Conservation (phyloP, 1,140 invertebrate species). For the Aplysia californica region DNA sequence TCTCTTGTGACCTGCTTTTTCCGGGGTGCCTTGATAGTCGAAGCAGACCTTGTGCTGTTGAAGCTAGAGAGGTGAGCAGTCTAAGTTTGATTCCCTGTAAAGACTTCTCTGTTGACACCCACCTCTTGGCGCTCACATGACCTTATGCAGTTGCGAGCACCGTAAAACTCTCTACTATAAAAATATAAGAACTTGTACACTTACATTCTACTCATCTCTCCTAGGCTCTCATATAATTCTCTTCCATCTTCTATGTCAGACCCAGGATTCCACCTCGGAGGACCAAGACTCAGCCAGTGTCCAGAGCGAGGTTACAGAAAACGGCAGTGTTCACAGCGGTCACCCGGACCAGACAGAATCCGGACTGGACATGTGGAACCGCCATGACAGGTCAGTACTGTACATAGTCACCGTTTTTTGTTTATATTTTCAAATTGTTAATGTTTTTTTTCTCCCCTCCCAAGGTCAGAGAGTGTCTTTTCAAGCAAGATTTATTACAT, state of each 20-base stretch:
- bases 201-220: too few relatives aligned
- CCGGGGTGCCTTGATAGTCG: too few relatives aligned
- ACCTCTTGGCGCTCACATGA: too few relatives aligned
- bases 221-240: background rate
- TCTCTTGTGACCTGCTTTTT: too few relatives aligned
- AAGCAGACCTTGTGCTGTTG: too few relatives aligned
- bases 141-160: too few relatives aligned
- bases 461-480: background rate
- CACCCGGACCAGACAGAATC: constrained; percentile 35
- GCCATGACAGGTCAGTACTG: constrained; percentile 57
- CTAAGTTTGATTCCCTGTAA: too few relatives aligned
- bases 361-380: constrained; percentile 61
- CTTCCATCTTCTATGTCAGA: background rate
- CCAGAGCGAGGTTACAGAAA: constrained; percentile 20
- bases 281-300: constrained; percentile 28
- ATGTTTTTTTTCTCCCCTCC: background rate
- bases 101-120: too few relatives aligned
- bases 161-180: too few relatives aligned
- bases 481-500: too few relatives aligned
- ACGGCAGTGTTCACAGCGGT: constrained; percentile 11
- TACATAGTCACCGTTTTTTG: background rate
- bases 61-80: too few relatives aligned
- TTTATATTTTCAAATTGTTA: background rate
- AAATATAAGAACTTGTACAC: too few relatives aligned
- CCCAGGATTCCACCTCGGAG: constrained; percentile 8